Base-by-base conservation (phyloP, 2,888 invertebrate species). In the Deroplatys truncata region DNA sequence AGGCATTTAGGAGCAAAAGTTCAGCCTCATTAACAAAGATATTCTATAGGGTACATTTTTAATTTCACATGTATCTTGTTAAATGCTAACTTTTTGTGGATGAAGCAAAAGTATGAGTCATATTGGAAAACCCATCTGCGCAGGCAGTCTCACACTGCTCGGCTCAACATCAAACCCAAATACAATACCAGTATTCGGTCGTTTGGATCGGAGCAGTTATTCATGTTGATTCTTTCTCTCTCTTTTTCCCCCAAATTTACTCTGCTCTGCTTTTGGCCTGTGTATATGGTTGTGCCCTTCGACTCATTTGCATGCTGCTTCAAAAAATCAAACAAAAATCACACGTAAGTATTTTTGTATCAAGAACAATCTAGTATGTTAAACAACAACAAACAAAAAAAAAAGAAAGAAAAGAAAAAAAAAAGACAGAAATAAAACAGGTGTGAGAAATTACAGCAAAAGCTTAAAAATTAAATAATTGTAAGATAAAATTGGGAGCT, bases 271-370 rank as follows among this genome's bases (percentile, higher is more conserved):
- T 96, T 96, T 94, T 95, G 94, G 94, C 94, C 94, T 94, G 94
- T 92, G 96, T 96, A 96, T 96, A 96, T 96, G 96, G 96, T 96
- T 96, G 96, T 96, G 95, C 96, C 91, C 96, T 96, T 95, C 95
- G 95, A 96, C 96, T 96, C 95, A 95, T 94, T 91, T 95, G 96
- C 96, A 96, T 96, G 96, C 96, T 95, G 96, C 96, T 96, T 96
- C 96, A 95, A 96, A 94, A 95, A 94, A 94, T 93, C 93, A 95
- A 95, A 90, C 90, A 95, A 94, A 94, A 95, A 94, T 94, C 95
- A 95, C 96, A 96, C 96, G 96, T 96, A 96, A 96, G 96, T 96
- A 96, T 94, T 91, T 91, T 91, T 91, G 91, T 91, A 91, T 91
- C 91, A 90, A 90, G 90, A 89, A 89, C 83, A 82, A 82, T 82